Conservation (phyloP, 2,888 invertebrate genomes). For the Lampropteryx suffumata region DNA sequence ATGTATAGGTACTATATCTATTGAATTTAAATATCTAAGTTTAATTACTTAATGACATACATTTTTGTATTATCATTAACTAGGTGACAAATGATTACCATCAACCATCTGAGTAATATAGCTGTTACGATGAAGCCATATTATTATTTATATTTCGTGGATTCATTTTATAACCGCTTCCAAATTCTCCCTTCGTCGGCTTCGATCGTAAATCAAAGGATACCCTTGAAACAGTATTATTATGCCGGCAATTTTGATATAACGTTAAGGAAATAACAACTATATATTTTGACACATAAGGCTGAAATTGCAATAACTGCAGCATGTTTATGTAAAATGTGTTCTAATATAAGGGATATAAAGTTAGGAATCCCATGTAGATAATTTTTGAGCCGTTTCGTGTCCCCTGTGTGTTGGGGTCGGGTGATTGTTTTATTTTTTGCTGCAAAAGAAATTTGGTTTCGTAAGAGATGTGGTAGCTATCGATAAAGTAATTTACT, state of each 20-base stretch:
- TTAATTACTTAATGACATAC: too few relatives aligned
- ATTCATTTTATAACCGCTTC: not conserved
- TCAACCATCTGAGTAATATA: too few relatives aligned
- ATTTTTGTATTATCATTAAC: too few relatives aligned
- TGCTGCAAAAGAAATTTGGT: slow-evolving; percentile 18
- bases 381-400: not conserved
- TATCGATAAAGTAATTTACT: slow-evolving; percentile 5
- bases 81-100: too few relatives aligned
- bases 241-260: not conserved
- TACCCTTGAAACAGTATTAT: slow-evolving; percentile 10
- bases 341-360: not conserved
- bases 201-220: slow-evolving; percentile 12
- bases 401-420: slow-evolving; percentile 13
- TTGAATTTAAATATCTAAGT: too few relatives aligned
- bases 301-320: slow-evolving; percentile 15
- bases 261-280: slow-evolving; percentile 18
- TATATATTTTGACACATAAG: slow-evolving; percentile 18
- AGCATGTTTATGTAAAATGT: not conserved
- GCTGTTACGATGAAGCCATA: too few relatives aligned
- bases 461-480: slow-evolving; percentile 6
- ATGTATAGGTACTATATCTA: too few relatives aligned
- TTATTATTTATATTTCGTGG: not conserved
- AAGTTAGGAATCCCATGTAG: not conserved
- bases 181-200: slow-evolving; percentile 7
- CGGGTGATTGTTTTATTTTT: slow-evolving; percentile 20